phyloP scores from a whole-genome alignment of 2,888 invertebrate species.

The Cephus spinipes region DNA sequence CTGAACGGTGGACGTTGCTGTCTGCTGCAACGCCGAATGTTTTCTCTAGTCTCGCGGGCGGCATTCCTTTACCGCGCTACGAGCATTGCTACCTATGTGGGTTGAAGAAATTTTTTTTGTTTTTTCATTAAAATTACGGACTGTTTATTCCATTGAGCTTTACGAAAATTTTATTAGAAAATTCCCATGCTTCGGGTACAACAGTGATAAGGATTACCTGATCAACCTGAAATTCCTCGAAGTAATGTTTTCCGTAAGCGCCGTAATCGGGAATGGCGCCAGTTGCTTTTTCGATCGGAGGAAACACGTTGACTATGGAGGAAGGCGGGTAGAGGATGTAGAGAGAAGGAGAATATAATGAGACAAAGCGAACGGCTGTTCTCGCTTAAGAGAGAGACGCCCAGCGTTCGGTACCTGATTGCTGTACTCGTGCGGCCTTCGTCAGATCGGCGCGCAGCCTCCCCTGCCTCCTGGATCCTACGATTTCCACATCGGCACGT shows the following conservation, averaged over 20 bases:
- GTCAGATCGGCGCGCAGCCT: conserved; percentile 27
- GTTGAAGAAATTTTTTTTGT: too few species aligned
- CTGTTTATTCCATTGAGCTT: too few species aligned
- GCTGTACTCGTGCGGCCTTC: conserved; percentile 39
- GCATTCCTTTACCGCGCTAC: too few species aligned
- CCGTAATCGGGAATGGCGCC: not conserved
- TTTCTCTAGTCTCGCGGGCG: not conserved
- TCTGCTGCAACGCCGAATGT: conserved; percentile 11
- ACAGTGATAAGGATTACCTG: not conserved
- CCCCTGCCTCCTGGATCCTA: conserved; percentile 12
- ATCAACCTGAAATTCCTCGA: not conserved
- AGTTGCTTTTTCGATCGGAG: not conserved
- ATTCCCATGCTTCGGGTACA: not conserved
- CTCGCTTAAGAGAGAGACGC: not conserved
- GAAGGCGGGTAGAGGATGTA: conserved; percentile 12
- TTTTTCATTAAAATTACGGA: too few species aligned
- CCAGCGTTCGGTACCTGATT: conserved; percentile 26
- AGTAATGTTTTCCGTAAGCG: not conserved
- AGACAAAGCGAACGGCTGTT: conserved; percentile 17
- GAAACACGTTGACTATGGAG: not conserved
- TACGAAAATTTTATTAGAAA: not conserved
- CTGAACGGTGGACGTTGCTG: conserved; percentile 44
- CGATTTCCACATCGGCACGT: conserved; percentile 30
- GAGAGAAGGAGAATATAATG: conserved; percentile 12
- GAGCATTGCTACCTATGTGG: too few species aligned